A percentile compares a stretch with the other conserved stretches of the same genome.
phyloP scores from a whole-genome alignment of 2,888 invertebrate species.

The Morpho achilles region DNA sequence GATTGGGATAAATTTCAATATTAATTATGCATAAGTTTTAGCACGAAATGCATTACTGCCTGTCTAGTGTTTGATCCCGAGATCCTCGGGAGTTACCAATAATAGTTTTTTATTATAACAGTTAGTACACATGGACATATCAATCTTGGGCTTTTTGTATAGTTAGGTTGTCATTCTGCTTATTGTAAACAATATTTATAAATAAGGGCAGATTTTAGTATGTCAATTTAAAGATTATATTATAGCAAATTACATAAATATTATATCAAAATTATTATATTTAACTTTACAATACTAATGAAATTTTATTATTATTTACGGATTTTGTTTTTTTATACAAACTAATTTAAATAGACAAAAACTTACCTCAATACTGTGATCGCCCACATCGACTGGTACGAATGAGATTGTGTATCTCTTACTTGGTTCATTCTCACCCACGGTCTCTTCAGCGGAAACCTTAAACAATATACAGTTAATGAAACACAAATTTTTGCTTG shows the following conservation, averaged over 20 bases:
- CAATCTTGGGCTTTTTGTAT: too few species aligned
- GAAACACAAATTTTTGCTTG: too few species aligned
- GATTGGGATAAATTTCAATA: too few species aligned
- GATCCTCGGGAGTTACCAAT: too few species aligned
- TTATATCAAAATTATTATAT: too few species aligned
- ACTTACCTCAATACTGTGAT: constrained; percentile 93
- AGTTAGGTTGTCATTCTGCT: too few species aligned
- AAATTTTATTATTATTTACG: not conserved
- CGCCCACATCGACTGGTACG: constrained; percentile 93
- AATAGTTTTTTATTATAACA: too few species aligned
- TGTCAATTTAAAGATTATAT: not conserved
- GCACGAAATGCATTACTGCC: too few species aligned
- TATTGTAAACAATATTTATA: too few species aligned
- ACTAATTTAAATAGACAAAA: not conserved
- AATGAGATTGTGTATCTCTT: constrained; percentile 83
- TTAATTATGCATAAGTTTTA: too few species aligned
- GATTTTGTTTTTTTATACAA: not conserved
- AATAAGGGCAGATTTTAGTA: not conserved
- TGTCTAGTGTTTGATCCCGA: too few species aligned
- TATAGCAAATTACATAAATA: not conserved
- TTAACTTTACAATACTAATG: not conserved
- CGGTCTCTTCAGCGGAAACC: constrained; percentile 71
- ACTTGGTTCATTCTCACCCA: constrained; percentile 71
- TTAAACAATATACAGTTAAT: constrained; percentile 22
- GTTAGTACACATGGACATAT: too few species aligned